These are phyloP conservation scores for Spilarctia lutea DNA, from an alignment of 2,888 invertebrate genomes.

Conservation along the genomic window DNA sequence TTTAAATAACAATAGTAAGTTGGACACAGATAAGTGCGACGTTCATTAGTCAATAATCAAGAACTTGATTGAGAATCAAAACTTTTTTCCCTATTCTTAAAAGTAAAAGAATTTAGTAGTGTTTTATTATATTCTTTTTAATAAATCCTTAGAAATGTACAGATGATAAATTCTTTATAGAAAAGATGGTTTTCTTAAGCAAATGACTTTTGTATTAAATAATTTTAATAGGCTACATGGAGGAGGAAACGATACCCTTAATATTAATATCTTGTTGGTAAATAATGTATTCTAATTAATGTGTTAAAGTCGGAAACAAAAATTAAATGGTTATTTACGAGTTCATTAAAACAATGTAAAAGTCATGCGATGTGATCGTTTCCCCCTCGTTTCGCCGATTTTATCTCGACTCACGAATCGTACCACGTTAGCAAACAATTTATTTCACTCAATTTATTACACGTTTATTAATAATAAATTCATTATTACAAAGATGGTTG, in stretches of 20 bases:
- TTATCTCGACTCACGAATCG: conserved; percentile 60
- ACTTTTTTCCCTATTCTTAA: conserved; percentile 32
- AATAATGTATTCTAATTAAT: conserved; percentile 15
- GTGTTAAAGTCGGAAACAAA: conserved; percentile 13
- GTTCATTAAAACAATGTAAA: conserved; percentile 26
- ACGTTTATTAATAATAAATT: conserved; percentile 74
- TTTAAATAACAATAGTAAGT: background rate
- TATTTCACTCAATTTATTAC: conserved; percentile 79
- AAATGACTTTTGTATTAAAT: conserved; percentile 16
- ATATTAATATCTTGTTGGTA: background rate
- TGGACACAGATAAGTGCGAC: background rate
- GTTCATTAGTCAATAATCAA: conserved; percentile 11
- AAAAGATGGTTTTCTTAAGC: conserved; percentile 30
- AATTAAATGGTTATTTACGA: conserved; percentile 19
- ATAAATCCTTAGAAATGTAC: conserved; percentile 33
- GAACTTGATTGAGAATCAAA: conserved; percentile 33
- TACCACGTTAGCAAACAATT: conserved; percentile 70
- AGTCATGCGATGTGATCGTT: conserved; percentile 37
- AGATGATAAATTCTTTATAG: conserved; percentile 33
- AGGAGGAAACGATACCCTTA: conserved; percentile 22
- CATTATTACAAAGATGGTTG: conserved; percentile 53
- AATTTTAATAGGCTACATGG: conserved; percentile 18
- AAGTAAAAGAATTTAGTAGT: conserved; percentile 31
- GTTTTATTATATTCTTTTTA: conserved; percentile 34
- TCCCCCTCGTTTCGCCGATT: conserved; percentile 46